Percentiles rank a stretch among this genome's conserved stretches.
phyloP scores from a whole-genome alignment of 2,888 invertebrate genomes.

The Octonoba sinensis region DNA sequence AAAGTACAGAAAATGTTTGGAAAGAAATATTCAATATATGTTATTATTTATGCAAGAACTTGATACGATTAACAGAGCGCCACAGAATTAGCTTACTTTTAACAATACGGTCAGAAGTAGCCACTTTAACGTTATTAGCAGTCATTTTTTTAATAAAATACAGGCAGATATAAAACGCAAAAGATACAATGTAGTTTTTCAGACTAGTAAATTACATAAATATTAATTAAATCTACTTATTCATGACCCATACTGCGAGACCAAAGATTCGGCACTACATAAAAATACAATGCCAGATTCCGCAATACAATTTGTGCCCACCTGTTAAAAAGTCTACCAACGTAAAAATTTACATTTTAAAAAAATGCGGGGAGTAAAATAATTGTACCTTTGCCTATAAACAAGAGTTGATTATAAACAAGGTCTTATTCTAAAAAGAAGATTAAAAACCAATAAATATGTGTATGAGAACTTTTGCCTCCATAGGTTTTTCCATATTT shows the following conservation, averaged over 20 bases:
- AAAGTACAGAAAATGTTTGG: no score
- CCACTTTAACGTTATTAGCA: conserved; percentile 56
- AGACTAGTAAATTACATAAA: conserved; percentile 25
- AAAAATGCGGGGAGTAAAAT: no score
- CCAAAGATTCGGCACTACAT: conserved; percentile 47
- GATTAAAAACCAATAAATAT: no score
- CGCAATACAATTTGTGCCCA: conserved; percentile 23
- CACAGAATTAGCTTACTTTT: conserved; percentile 41
- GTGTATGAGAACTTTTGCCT: no score
- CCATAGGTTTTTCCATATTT: no score
- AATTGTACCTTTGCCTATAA: no score
- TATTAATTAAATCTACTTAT: conserved; percentile 27
- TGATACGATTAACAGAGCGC: neutral
- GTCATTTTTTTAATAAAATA: conserved; percentile 30
- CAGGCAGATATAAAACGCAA: neutral
- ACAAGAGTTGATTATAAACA: no score
- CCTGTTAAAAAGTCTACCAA: conserved; percentile 33
- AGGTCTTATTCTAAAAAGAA: no score
- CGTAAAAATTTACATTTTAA: no score
- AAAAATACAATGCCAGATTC: conserved; percentile 31
- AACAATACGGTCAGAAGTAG: conserved; percentile 49
- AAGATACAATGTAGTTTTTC: conserved; percentile 16
- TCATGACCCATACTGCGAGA: conserved; percentile 56
- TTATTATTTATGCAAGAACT: no score
- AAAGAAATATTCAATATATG: no score